phyloP scores from a whole-genome alignment of 2,797 vertebrate genomes.

The Falco rusticolus region DNA sequence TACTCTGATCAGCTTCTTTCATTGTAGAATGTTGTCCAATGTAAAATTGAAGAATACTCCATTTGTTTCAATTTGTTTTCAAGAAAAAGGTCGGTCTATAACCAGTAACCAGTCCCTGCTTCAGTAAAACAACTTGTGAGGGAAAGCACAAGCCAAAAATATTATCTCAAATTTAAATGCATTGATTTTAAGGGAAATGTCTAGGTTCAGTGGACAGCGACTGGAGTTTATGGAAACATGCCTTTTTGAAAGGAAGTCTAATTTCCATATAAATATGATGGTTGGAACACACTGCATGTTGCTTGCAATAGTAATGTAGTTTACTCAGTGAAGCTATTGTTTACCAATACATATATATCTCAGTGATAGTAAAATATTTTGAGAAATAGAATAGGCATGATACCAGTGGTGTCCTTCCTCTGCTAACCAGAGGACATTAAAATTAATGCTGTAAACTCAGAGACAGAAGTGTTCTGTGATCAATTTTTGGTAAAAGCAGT shows the following conservation, averaged over 20 bases:
- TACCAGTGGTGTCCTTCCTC: background rate
- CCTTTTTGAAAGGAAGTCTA: background rate
- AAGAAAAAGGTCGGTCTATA: background rate
- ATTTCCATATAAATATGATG: conserved; percentile 71
- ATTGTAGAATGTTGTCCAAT: background rate
- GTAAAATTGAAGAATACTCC: background rate
- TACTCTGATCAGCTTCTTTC: background rate
- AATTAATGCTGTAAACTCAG: background rate
- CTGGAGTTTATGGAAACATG: conserved; percentile 33
- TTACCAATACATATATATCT: background rate
- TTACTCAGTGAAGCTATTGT: conserved; percentile 16
- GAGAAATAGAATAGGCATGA: background rate
- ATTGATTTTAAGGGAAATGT: conserved; percentile 23
- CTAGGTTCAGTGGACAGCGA: conserved; percentile 26
- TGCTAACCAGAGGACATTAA: background rate
- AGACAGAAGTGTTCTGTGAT: background rate
- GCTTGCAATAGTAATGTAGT: background rate
- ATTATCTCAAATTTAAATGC: conserved; percentile 54
- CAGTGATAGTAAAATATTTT: background rate
- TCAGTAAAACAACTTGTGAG: background rate
- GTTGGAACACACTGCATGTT: background rate
- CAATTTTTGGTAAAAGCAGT: background rate
- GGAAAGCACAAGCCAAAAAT: background rate
- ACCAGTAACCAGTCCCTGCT: background rate
- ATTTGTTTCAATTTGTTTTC: background rate